These are phyloP conservation scores for Aphyosemion australe DNA, from an alignment of 2,113 vertebrate genomes.

Conservation along the genomic window DNA sequence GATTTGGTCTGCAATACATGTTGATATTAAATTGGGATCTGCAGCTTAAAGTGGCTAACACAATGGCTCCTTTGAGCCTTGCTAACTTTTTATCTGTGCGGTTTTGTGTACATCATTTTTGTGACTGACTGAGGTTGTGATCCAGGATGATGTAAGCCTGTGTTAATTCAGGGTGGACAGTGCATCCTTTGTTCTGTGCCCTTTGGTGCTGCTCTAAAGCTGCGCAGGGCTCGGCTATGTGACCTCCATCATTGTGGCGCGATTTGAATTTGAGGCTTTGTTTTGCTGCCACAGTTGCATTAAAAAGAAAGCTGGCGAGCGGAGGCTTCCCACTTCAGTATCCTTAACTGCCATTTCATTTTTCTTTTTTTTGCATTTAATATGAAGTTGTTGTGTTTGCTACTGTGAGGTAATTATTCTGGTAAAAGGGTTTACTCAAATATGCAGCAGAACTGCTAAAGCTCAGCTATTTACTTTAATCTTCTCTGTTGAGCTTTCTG, in stretches of 20 bases:
- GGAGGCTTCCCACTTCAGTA: conserved; percentile 48
- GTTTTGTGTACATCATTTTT: conserved; percentile 75
- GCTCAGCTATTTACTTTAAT: conserved; percentile 58
- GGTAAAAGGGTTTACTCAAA: conserved; percentile 59
- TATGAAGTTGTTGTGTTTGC: conserved; percentile 70
- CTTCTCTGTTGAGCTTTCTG: conserved; percentile 34
- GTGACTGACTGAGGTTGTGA: conserved; percentile 69
- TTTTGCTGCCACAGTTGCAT: conserved; percentile 67
- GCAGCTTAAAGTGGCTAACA: conserved; percentile 23
- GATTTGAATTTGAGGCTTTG: conserved; percentile 76
- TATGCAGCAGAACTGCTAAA: conserved; percentile 70
- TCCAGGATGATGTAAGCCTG: conserved; percentile 78
- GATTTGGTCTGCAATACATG: conserved; percentile 27
- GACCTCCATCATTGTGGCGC: conserved; percentile 73
- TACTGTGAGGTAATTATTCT: conserved; percentile 66
- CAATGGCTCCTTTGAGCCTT: conserved; percentile 19
- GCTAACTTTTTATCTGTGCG: conserved; percentile 56
- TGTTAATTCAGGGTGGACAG: conserved; percentile 78
- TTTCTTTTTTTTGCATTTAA: conserved; percentile 75
- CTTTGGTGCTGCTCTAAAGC: conserved; percentile 71
- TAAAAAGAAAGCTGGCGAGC: conserved; percentile 32
- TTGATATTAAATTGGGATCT: conserved; percentile 46
- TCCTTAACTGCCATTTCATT: conserved; percentile 29
- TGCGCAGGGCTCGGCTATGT: conserved; percentile 65
- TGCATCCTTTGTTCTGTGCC: conserved; percentile 73